These are phyloP conservation scores for Epinephelus lanceolatus DNA, from an alignment of 2,113 vertebrate species.

Conservation along the genomic window DNA sequence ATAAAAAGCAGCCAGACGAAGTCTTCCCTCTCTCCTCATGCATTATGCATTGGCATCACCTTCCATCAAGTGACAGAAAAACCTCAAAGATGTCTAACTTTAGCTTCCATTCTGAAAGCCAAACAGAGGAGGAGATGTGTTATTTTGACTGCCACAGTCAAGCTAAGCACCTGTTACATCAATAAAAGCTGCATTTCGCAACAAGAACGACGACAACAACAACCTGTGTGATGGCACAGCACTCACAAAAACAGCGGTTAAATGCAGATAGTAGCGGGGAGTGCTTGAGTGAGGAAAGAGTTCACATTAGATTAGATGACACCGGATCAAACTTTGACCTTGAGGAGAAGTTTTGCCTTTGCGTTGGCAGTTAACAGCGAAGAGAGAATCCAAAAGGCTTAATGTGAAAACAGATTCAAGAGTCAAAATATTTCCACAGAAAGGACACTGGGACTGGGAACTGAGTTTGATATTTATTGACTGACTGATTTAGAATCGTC, in stretches of 20 bases:
- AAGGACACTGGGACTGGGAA: background rate
- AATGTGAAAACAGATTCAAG: slow-evolving; percentile 4
- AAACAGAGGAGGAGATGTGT: slow-evolving; percentile 72
- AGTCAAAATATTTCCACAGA: background rate
- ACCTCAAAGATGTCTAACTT: slow-evolving; percentile 95
- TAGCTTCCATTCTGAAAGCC: slow-evolving; percentile 82
- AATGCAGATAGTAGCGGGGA: slow-evolving; percentile 49
- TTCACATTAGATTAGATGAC: slow-evolving; percentile 41
- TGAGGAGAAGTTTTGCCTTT: slow-evolving; percentile 42
- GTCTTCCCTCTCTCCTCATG: slow-evolving; percentile 96
- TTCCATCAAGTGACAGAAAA: slow-evolving; percentile 92
- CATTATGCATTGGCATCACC: slow-evolving; percentile 97
- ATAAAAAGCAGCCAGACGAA: slow-evolving; percentile 96
- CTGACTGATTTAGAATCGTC: too few relatives aligned
- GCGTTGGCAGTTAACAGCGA: background rate
- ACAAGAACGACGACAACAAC: slow-evolving; percentile 61
- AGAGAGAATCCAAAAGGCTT: background rate
- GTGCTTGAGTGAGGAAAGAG: background rate
- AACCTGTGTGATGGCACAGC: slow-evolving; percentile 75
- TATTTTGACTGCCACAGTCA: slow-evolving; percentile 79
- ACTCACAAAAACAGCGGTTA: slow-evolving; percentile 56
- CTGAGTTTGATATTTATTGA: background rate
- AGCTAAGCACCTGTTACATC: slow-evolving; percentile 87
- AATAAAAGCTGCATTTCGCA: slow-evolving; percentile 79
- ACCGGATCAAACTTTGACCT: slow-evolving; percentile 60